A percentile compares a stretch with the other conserved stretches of the same genome.
These are phyloP conservation scores for Odontocolon sp. DNA, from an alignment of 2,888 invertebrate species.

Conservation along the genomic window DNA sequence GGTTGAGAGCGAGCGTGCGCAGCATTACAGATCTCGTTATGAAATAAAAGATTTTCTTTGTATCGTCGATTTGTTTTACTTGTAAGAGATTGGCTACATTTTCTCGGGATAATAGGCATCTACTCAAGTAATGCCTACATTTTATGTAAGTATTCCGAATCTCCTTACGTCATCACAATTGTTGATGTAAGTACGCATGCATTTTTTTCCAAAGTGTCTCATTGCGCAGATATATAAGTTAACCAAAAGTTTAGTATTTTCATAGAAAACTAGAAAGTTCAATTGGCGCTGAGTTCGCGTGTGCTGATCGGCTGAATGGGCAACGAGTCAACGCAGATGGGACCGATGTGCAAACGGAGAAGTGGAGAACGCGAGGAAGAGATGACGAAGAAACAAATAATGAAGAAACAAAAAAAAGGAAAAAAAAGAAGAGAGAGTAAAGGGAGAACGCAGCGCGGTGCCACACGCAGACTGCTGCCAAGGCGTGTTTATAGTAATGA, in stretches of 20 bases:
- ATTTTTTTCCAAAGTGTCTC: not conserved
- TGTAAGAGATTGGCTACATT: too few species aligned
- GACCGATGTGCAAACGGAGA: conserved; percentile 32
- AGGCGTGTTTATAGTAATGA: conserved; percentile 80
- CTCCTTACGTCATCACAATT: too few species aligned
- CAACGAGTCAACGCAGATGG: not conserved
- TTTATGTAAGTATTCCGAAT: too few species aligned
- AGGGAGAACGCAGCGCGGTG: conserved; percentile 67
- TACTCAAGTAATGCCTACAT: too few species aligned
- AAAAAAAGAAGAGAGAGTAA: conserved; percentile 59
- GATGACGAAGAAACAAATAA: conserved; percentile 32
- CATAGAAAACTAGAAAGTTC: not conserved
- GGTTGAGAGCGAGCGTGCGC: too few species aligned
- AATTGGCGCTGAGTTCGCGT: not conserved
- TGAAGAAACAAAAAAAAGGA: conserved; percentile 55
- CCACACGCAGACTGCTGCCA: conserved; percentile 73
- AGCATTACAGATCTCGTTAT: too few species aligned
- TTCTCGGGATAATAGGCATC: too few species aligned
- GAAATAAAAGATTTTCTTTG: too few species aligned
- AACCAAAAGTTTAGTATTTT: not conserved
- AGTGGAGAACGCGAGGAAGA: conserved; percentile 42
- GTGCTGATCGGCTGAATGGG: conserved; percentile 21
- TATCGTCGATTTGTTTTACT: too few species aligned
- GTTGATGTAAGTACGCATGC: too few species aligned
- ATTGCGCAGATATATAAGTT: not conserved